Conservation (phyloP, 2,888 invertebrate genomes). For the Trichogramma evanescens region DNA sequence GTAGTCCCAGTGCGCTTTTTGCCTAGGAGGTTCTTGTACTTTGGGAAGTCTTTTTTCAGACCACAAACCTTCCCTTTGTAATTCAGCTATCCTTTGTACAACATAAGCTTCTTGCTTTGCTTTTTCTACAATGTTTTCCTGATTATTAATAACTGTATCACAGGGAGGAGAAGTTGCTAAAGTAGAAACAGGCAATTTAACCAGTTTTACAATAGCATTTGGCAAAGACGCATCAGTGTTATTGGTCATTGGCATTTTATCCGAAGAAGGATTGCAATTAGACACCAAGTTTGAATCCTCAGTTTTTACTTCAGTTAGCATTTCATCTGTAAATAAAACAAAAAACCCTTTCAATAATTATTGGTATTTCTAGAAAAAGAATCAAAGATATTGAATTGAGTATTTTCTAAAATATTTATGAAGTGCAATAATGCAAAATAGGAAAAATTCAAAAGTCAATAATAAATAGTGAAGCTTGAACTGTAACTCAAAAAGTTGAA, state of each 20-base stretch:
- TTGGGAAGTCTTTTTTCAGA: slow-evolving; percentile 85
- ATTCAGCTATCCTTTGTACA: slow-evolving; percentile 82
- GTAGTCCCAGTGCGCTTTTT: slow-evolving; percentile 98
- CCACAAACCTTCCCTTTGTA: slow-evolving; percentile 93
- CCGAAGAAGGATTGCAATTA: slow-evolving; percentile 14
- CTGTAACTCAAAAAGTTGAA: slow-evolving; percentile 52
- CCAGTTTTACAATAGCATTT: slow-evolving; percentile 38
- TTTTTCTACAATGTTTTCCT: slow-evolving; percentile 76
- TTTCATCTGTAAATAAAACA: too few species aligned
- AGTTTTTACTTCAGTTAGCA: neutral
- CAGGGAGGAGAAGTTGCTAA: slow-evolving; percentile 30
- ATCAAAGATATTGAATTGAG: too few species aligned
- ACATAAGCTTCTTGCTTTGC: slow-evolving; percentile 92
- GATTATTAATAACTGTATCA: slow-evolving; percentile 47
- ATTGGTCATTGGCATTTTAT: slow-evolving; percentile 25
- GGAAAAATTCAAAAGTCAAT: slow-evolving; percentile 45
- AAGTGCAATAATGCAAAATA: slow-evolving; percentile 17
- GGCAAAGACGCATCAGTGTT: slow-evolving; percentile 22
- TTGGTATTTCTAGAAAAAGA: too few species aligned
- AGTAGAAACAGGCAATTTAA: slow-evolving; percentile 37
- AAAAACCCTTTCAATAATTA: too few species aligned
- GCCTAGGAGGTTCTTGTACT: slow-evolving; percentile 80
- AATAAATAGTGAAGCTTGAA: slow-evolving; percentile 44
- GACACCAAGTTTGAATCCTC: neutral
- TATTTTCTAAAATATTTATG: neutral